Conservation (phyloP, 2,888 invertebrate genomes). For the Luperina testacea region DNA sequence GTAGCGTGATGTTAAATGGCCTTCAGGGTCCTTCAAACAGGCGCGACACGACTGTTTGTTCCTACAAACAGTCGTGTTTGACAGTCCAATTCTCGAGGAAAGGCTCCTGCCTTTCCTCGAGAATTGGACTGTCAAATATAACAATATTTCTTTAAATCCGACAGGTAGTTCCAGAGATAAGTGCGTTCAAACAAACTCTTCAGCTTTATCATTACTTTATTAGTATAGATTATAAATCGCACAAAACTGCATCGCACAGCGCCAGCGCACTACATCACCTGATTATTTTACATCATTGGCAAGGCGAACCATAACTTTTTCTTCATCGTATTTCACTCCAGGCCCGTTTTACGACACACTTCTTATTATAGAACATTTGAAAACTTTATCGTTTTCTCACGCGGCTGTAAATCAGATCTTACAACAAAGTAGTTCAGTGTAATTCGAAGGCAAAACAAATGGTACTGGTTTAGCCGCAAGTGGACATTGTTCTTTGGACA, state of each 20-base stretch:
- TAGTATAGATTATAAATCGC: not conserved
- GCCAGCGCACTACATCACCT: not conserved
- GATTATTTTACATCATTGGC: constrained; percentile 28
- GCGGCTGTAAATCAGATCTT: constrained; percentile 56
- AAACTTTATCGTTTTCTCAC: constrained; percentile 51
- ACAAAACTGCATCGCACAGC: constrained; percentile 1
- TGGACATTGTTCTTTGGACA: constrained; percentile 81
- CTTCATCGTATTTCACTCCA: constrained; percentile 32
- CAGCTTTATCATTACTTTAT: no score
- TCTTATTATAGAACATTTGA: constrained; percentile 44
- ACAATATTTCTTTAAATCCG: no score
- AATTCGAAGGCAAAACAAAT: constrained; percentile 66
- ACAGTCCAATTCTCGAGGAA: no score
- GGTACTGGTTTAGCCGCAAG: constrained; percentile 71
- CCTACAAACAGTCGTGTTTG: no score
- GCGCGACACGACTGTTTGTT: no score
- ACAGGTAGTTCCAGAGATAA: no score
- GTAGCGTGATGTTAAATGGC: no score
- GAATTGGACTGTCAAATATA: no score
- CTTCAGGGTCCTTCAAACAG: no score
- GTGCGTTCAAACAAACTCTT: no score
- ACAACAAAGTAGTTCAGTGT: constrained; percentile 62
- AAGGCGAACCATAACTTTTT: constrained; percentile 29
- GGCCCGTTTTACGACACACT: constrained; percentile 46
- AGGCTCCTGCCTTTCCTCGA: no score